These are phyloP conservation scores for Pelodiscus sinensis DNA, from an alignment of 2,113 vertebrate species.

Conservation along the genomic window DNA sequence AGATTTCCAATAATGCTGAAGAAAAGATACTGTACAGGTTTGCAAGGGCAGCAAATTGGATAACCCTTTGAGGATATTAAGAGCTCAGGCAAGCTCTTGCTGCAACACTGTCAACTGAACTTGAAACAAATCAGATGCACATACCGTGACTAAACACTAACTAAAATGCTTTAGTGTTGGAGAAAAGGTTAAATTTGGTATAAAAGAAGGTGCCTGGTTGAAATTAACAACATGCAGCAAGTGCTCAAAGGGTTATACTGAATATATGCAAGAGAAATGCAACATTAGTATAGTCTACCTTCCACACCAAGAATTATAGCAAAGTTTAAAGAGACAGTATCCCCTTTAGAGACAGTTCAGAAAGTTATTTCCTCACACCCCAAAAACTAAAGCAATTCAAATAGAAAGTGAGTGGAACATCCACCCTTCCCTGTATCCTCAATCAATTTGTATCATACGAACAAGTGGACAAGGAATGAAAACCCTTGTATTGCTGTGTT, in stretches of 20 bases:
- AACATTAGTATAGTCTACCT: slow-evolving; percentile 67
- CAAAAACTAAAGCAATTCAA: not conserved
- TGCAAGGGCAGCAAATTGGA: slow-evolving; percentile 64
- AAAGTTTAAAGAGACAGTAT: slow-evolving; percentile 91
- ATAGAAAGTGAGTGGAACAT: not conserved
- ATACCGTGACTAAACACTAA: not conserved
- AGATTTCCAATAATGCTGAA: slow-evolving; percentile 83
- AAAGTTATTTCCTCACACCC: not conserved
- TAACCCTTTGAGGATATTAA: slow-evolving; percentile 83
- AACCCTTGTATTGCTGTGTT: not conserved
- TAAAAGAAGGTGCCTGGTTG: slow-evolving; percentile 59
- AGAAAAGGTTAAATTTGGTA: slow-evolving; percentile 50
- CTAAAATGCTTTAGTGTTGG: slow-evolving; percentile 1
- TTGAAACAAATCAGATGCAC: not conserved
- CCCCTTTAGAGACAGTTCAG: slow-evolving; percentile 76
- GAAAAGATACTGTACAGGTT: slow-evolving; percentile 77
- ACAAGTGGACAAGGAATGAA: slow-evolving; percentile 30
- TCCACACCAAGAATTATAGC: slow-evolving; percentile 74
- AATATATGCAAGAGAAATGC: slow-evolving; percentile 72
- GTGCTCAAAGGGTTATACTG: slow-evolving; percentile 86
- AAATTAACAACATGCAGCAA: slow-evolving; percentile 77
- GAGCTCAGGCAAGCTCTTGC: slow-evolving; percentile 31
- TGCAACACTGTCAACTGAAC: not conserved
- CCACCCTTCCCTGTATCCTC: not conserved
- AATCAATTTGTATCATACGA: not conserved